These are phyloP conservation scores for Gnathonemus echidnorhynchus DNA, from an alignment of 2,113 vertebrate species.

Conservation along the genomic window DNA sequence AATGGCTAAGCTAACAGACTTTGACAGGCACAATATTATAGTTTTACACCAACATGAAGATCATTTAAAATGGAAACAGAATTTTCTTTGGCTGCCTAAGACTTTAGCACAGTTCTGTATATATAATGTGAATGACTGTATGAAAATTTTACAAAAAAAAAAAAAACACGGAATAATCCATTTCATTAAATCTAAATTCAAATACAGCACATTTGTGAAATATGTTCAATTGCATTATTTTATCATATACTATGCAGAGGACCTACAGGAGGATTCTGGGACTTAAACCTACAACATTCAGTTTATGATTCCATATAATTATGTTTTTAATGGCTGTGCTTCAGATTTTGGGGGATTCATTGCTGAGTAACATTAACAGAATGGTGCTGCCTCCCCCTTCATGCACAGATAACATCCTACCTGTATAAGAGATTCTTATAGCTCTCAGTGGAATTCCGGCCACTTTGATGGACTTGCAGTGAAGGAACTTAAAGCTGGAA, in stretches of 20 bases:
- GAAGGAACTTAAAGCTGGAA: slow-evolving; percentile 78
- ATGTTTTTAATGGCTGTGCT: neutral
- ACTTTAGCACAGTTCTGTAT: no score
- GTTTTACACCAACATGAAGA: no score
- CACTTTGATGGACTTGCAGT: slow-evolving; percentile 70
- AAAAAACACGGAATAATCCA: neutral
- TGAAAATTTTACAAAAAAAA: no score
- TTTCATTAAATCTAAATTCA: neutral
- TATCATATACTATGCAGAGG: neutral
- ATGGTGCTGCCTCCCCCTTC: neutral
- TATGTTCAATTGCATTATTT: neutral
- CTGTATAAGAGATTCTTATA: slow-evolving; percentile 92
- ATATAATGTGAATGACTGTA: no score
- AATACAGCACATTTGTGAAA: neutral
- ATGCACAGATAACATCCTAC: slow-evolving; percentile 46
- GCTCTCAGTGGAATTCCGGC: slow-evolving; percentile 69
- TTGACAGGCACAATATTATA: no score
- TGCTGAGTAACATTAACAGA: neutral
- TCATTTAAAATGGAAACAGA: no score
- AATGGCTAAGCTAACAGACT: no score
- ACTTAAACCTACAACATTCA: neutral
- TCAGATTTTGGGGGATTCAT: neutral
- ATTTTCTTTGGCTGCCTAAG: no score
- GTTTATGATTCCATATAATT: neutral
- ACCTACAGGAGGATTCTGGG: neutral